These are phyloP conservation scores for Triplophysa bombifrons DNA, from an alignment of 2,797 vertebrate genomes.

Conservation along the genomic window DNA sequence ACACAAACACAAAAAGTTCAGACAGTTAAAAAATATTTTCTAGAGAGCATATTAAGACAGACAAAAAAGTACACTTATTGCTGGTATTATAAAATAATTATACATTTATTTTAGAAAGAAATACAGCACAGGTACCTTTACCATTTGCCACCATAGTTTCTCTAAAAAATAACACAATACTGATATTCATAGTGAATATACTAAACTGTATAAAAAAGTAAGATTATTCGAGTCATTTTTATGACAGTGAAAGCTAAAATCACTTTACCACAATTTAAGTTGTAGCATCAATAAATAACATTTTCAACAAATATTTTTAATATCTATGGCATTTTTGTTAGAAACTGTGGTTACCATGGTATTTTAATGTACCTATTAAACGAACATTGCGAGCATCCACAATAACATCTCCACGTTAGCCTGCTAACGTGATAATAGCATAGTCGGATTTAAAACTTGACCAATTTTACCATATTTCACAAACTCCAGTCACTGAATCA, in stretches of 20 bases:
- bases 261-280: not conserved
- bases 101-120: not conserved
- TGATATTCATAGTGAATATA: too few species aligned
- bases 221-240: not conserved
- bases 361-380: not conserved
- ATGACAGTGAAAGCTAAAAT: not conserved
- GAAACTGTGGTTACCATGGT: not conserved
- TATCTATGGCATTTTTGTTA: not conserved
- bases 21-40: too few species aligned
- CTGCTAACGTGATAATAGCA: slow-evolving; percentile 43
- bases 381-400: not conserved
- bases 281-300: too few species aligned
- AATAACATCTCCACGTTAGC: slow-evolving; percentile 9
- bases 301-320: not conserved
- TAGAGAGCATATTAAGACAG: not conserved
- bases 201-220: not conserved
- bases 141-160: not conserved
- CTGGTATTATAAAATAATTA: not conserved
- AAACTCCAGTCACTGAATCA: slow-evolving; percentile 48
- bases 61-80: not conserved
- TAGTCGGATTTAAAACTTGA: slow-evolving; percentile 34
- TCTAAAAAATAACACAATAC: too few species aligned
- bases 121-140: not conserved
- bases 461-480: slow-evolving; percentile 44
- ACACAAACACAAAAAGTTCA: not conserved